Conservation (phyloP, 2,888 invertebrate genomes). For the Stenchaetothrips biformis region DNA sequence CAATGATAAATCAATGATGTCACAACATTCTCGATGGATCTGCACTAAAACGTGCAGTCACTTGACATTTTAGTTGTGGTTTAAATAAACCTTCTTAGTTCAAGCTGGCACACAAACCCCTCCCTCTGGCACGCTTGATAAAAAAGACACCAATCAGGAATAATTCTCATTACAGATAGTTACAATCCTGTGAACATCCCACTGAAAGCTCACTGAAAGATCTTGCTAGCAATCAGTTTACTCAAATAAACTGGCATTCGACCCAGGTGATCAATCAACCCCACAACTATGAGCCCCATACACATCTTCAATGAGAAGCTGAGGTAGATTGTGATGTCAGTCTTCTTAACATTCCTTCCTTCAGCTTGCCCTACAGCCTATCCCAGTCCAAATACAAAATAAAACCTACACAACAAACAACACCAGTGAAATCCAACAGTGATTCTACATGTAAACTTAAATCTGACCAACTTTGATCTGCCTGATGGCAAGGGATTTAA, state of each 20-base stretch:
- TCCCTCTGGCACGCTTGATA: not conserved
- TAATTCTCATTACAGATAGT: not conserved
- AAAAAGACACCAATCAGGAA: not conserved
- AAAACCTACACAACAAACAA: too few species aligned
- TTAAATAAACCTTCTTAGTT: not conserved
- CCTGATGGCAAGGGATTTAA: too few species aligned
- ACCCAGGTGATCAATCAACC: not conserved
- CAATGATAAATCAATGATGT: constrained; percentile 5
- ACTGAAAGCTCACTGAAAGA: not conserved
- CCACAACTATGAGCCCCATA: not conserved
- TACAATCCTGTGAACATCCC: not conserved
- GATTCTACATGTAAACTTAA: too few species aligned
- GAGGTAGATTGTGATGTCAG: constrained; percentile 8
- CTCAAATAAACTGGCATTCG: not conserved
- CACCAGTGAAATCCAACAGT: too few species aligned
- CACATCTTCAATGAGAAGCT: not conserved
- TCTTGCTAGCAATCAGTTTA: not conserved
- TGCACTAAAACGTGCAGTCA: constrained; percentile 11
- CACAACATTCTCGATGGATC: not conserved
- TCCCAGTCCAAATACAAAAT: too few species aligned
- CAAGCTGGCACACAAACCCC: not conserved
- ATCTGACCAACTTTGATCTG: too few species aligned
- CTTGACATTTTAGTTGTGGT: not conserved
- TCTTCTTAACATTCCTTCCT: not conserved
- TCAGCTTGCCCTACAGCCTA: not conserved